Conservation (phyloP, 2,113 vertebrate genomes). For the Myiozetetes cayanensis region DNA sequence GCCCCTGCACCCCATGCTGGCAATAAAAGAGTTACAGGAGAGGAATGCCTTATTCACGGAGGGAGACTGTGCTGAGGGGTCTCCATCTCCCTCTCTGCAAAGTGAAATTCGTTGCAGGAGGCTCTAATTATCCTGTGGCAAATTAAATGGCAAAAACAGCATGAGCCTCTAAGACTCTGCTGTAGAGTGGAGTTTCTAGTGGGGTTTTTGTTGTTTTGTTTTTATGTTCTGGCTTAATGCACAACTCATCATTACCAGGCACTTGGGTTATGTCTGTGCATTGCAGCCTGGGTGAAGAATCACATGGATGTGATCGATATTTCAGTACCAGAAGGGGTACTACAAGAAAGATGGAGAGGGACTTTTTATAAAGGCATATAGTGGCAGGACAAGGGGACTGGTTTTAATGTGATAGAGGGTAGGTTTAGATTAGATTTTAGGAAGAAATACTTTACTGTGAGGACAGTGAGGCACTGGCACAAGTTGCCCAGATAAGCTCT, state of each 20-base stretch:
- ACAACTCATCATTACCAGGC: background rate
- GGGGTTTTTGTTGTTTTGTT: slow-evolving; percentile 6
- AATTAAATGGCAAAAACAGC: slow-evolving; percentile 66
- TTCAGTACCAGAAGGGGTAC: background rate
- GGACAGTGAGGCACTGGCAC: background rate
- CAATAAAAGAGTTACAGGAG: background rate
- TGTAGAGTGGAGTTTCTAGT: background rate
- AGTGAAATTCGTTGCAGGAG: slow-evolving; percentile 56
- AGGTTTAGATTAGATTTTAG: background rate
- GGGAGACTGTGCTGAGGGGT: background rate
- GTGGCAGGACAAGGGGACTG: background rate
- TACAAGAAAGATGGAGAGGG: background rate
- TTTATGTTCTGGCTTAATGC: slow-evolving; percentile 21
- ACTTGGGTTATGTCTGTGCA: background rate
- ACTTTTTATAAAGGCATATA: background rate
- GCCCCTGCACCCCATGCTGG: slow-evolving; percentile 10
- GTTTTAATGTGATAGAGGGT: background rate
- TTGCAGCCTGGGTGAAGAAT: background rate
- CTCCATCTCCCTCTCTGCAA: slow-evolving; percentile 31
- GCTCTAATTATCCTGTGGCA: slow-evolving; percentile 50
- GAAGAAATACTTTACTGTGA: background rate
- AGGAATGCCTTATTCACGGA: background rate
- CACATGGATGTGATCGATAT: background rate
- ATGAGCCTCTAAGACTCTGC: background rate
- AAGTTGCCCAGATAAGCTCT: background rate